Percentiles rank a stretch among this genome's conserved stretches.
These are phyloP conservation scores for Urocitellus parryii DNA, from an alignment of 2,113 vertebrate species.

Conservation along the genomic window DNA sequence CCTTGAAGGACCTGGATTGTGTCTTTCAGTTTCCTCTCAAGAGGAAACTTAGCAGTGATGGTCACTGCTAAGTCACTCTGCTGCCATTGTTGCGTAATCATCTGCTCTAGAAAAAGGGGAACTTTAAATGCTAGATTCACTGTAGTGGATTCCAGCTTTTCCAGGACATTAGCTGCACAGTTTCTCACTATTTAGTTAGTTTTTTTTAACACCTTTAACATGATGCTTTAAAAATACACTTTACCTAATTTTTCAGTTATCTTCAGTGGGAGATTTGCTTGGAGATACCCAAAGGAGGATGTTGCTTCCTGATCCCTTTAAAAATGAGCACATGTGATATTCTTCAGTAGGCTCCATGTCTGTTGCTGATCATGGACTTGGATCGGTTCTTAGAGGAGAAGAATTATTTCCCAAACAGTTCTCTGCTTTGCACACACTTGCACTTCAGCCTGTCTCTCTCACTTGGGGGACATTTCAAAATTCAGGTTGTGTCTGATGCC, in stretches of 20 bases:
- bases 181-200: not conserved
- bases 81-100: not conserved
- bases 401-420: not conserved
- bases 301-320: not conserved
- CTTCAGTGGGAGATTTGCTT: constrained; percentile 7
- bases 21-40: not conserved
- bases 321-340: not conserved
- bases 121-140: not conserved
- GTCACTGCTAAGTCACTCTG: not conserved
- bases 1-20: not conserved
- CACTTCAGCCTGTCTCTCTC: not conserved
- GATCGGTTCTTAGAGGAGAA: not conserved
- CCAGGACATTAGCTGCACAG: not conserved
- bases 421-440: not conserved
- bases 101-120: not conserved
- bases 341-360: not conserved
- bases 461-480: not conserved
- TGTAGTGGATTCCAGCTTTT: not conserved
- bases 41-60: not conserved
- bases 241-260: not conserved
- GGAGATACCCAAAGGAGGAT: not conserved
- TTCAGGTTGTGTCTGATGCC: not conserved
- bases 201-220: not conserved
- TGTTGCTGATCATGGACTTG: not conserved
- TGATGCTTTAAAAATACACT: not conserved